Percentiles rank a stretch among this genome's conserved stretches.
Evolutionary conservation across 2,888 invertebrate genomes (phyloP).

Genomic region (Ariolimax columbianus): DNA sequence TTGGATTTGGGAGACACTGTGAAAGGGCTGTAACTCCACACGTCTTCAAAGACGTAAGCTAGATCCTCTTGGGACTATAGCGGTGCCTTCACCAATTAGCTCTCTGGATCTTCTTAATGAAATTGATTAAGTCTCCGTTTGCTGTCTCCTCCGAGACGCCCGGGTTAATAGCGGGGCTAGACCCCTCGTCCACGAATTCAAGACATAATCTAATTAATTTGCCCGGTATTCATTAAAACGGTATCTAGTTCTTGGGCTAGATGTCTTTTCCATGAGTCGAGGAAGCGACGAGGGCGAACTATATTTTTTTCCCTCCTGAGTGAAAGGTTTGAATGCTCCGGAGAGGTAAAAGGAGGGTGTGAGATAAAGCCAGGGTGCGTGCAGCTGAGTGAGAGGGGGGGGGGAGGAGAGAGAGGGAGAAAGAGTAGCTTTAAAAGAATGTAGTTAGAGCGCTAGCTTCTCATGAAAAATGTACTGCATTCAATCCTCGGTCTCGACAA

Average conservation of each 20-base stretch:
- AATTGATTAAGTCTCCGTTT: slow-evolving; percentile 59
- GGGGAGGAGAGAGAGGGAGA: too few species aligned
- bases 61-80: slow-evolving; percentile 27
- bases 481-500: too few species aligned
- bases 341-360: slow-evolving; percentile 21
- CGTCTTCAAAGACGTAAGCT: slow-evolving; percentile 40
- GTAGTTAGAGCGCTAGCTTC: too few species aligned
- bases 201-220: slow-evolving; percentile 67
- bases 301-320: slow-evolving; percentile 1
- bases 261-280: slow-evolving; percentile 27
- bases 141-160: slow-evolving; percentile 51
- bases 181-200: slow-evolving; percentile 27
- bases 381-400: neutral
- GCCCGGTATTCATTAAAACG: slow-evolving; percentile 68
- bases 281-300: too few species aligned
- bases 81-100: slow-evolving; percentile 59
- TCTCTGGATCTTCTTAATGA: slow-evolving; percentile 61
- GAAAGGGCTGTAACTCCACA: slow-evolving; percentile 18
- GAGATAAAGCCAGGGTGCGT: slow-evolving; percentile 32
- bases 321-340: neutral
- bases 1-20: neutral
- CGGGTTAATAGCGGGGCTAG: slow-evolving; percentile 55
- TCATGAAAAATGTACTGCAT: too few species aligned
- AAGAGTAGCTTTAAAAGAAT: too few species aligned
- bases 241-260: slow-evolving; percentile 60